Evolutionary conservation across 2,888 invertebrate genomes (phyloP), one percentile per base, ranked within the genome.

Genomic region (Chrysotoxum bicinctum): DNA sequence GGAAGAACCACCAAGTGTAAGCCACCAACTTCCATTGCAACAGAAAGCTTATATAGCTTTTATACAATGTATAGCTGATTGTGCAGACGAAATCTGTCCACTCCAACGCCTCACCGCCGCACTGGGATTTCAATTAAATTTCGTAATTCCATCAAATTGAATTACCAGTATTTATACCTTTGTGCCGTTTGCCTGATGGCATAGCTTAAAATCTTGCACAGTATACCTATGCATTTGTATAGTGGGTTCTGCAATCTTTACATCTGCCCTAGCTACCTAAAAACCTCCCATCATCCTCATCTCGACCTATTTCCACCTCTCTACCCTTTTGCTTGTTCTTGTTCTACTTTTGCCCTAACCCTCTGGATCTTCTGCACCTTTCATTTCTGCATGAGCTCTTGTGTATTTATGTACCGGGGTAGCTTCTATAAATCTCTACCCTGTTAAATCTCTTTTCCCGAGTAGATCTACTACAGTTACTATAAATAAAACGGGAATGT

Each of bases 101-200:
- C 60, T 48, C 58, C 14, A 37, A 35, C 56, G n/a, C 66, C 37
- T 48, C 66, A 7, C 30, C 16, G 6, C 52, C 73, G 16, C 79
- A 70, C 52, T 72, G 82, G 69, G 86, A 82, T 86, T 86, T 82
- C 86, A 86, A 86, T 86, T 86, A 86, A 82, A 82, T 86, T 82
- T 74, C 62, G 86, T 86, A 86, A 86, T 86, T 86, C 77, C 82
- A 70, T 82, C 82, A 82, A 86, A 86, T 86, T 86, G 86, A 86
- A 86, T 86, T 86, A 77, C 81, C 81, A 76, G 85, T 73, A 81
- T 85, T 85, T 85, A 77, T 66, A 50, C 50, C 66, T 50, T 66
- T 66, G 66, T 66, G 12, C 48, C n/a, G 64, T 80, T 62, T 76
- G 76, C 76, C 58, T 48, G 50, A 66, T 66, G 70, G 52, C 50